A percentile compares a stretch with the other conserved stretches of the same genome.
These are phyloP conservation scores for Endotricha flammealis DNA, from an alignment of 2,888 invertebrate species.

Conservation along the genomic window DNA sequence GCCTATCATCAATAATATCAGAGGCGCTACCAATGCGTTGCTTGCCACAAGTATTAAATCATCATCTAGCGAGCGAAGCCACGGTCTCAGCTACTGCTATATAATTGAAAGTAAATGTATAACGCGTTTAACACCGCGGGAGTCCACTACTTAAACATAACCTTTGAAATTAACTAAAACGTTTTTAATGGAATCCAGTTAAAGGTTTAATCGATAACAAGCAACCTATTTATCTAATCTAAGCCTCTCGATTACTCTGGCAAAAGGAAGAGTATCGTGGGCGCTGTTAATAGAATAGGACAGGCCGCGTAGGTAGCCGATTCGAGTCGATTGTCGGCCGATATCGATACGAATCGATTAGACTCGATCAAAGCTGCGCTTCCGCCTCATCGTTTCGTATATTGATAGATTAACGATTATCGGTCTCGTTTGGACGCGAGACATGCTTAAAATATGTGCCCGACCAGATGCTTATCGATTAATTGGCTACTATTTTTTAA, in stretches of 20 bases:
- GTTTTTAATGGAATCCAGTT: background rate
- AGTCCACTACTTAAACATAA: no score
- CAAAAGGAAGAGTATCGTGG: background rate
- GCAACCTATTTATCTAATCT: slow-evolving; percentile 17
- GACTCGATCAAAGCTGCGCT: background rate
- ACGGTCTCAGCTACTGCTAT: no score
- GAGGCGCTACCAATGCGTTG: no score
- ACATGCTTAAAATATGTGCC: no score
- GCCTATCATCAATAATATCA: no score
- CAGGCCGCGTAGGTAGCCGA: background rate
- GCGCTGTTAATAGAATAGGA: background rate
- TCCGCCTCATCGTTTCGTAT: background rate
- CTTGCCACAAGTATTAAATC: no score
- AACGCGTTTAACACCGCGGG: no score
- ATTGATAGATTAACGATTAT: background rate
- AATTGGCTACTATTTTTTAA: no score
- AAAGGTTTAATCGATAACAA: slow-evolving; percentile 14
- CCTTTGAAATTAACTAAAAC: background rate
- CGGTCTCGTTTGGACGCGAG: background rate
- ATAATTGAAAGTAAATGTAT: no score
- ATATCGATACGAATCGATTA: background rate
- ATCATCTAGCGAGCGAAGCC: no score
- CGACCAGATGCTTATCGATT: no score
- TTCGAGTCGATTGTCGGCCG: background rate
- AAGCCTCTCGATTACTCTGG: slow-evolving; percentile 13